Percentiles rank a stretch among this genome's conserved stretches.
Evolutionary conservation across 2,113 vertebrate species (phyloP).

Genomic region (Dicaeum eximium): DNA sequence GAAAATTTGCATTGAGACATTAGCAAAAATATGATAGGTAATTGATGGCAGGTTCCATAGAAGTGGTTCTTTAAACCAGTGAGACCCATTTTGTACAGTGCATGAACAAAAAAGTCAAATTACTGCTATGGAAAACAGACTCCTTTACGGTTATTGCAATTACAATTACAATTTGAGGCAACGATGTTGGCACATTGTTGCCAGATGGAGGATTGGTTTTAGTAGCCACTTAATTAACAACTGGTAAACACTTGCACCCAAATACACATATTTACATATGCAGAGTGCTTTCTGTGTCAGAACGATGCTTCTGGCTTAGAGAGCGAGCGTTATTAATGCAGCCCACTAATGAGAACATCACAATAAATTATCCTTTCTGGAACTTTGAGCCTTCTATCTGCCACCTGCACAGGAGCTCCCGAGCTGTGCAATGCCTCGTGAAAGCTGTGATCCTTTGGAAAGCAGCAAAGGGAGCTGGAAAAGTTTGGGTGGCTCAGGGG

Average conservation of each 20-base stretch:
- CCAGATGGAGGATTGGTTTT: slow-evolving; percentile 19
- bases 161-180: not conserved
- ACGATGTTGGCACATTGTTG: not conserved
- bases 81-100: not conserved
- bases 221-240: slow-evolving; percentile 24
- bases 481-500: not conserved
- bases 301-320: not conserved
- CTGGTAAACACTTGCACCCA: not conserved
- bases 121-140: not conserved
- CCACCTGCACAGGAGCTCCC: not conserved
- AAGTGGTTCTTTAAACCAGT: not conserved
- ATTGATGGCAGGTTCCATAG: not conserved
- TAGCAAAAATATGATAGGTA: not conserved
- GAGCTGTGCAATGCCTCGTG: not conserved
- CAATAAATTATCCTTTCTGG: not conserved
- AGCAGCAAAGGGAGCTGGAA: not conserved
- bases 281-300: not conserved
- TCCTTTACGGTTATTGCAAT: slow-evolving; percentile 6
- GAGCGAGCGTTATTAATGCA: not conserved
- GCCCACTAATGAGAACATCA: not conserved
- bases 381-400: not conserved
- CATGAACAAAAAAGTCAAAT: not conserved
- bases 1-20: not conserved
- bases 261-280: slow-evolving; percentile 8
- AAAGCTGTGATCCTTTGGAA: not conserved